These are phyloP conservation scores for Picathartes gymnocephalus DNA, from an alignment of 2,113 vertebrate genomes.

Conservation along the genomic window DNA sequence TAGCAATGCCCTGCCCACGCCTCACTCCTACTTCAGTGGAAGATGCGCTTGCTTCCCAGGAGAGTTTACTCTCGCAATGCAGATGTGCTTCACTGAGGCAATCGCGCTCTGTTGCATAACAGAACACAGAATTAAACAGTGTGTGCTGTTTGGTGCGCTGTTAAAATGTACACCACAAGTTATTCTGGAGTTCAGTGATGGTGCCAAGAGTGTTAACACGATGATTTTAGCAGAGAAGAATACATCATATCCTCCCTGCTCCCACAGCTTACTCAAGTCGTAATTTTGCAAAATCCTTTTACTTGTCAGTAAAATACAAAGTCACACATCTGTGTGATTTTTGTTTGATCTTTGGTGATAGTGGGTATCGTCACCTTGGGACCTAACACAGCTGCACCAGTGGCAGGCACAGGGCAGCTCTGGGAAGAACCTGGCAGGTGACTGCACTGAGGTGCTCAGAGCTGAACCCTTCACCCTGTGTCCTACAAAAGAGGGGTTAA, in stretches of 20 bases:
- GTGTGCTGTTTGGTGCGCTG: background rate
- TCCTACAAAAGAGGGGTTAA: background rate
- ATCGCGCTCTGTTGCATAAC: background rate
- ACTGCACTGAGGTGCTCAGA: accelerated
- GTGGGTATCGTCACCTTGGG: background rate
- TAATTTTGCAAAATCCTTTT: background rate
- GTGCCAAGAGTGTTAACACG: conserved; percentile 21
- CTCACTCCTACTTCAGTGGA: background rate
- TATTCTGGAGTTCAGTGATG: background rate
- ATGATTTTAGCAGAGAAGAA: conserved; percentile 27
- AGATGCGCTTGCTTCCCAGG: conserved; percentile 24
- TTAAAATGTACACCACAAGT: conserved; percentile 52
- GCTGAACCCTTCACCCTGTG: background rate
- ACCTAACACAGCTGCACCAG: background rate
- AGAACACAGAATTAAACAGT: conserved; percentile 37
- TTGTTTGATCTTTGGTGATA: background rate
- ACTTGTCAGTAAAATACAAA: background rate
- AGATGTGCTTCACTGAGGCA: conserved; percentile 14
- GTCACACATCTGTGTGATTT: background rate
- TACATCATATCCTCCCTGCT: background rate
- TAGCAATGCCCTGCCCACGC: conserved; percentile 1
- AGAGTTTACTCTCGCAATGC: conserved; percentile 28
- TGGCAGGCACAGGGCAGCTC: accelerated
- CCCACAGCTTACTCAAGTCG: background rate
- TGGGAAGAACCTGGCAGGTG: background rate